Evolutionary conservation across 1,140 invertebrate genomes (phyloP).

Genomic region (Temnothorax longispinosus): DNA sequence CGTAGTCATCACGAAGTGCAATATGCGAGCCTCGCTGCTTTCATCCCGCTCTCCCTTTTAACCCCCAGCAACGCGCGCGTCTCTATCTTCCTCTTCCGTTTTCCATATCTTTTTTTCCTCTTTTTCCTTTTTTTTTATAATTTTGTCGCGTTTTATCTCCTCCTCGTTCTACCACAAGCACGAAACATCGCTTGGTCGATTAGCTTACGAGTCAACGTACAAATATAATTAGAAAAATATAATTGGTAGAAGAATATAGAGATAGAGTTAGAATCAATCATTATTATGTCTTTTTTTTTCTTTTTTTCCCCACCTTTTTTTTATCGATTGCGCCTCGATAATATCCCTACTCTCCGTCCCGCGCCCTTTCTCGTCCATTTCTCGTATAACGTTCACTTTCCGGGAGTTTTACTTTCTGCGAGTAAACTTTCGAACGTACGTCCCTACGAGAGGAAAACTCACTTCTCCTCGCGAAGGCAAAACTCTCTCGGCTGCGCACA

Average conservation of each 20-base stretch:
- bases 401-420: conserved; percentile 29
- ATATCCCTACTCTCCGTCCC: conserved; percentile 15
- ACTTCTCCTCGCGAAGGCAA: conserved; percentile 4
- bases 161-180: conserved; percentile 74
- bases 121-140: conserved; percentile 13
- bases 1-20: conserved; percentile 50
- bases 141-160: conserved; percentile 46
- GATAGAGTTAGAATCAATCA: conserved; percentile 84
- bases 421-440: not conserved
- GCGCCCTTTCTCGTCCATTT: not conserved
- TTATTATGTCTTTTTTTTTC: conserved; percentile 59
- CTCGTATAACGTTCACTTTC: not conserved
- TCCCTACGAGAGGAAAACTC: not conserved
- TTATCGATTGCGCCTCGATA: conserved; percentile 63
- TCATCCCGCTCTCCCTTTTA: conserved; percentile 32
- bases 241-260: conserved; percentile 86
- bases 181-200: conserved; percentile 80
- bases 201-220: conserved; percentile 85
- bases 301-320: conserved; percentile 18
- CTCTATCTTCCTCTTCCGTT: not conserved
- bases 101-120: not conserved
- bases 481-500: not conserved
- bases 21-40: conserved; percentile 34
- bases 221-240: conserved; percentile 87
- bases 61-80: not conserved